Evolutionary conservation across 2,113 vertebrate genomes (phyloP).

Genomic region (Limnothrissa miodon): DNA sequence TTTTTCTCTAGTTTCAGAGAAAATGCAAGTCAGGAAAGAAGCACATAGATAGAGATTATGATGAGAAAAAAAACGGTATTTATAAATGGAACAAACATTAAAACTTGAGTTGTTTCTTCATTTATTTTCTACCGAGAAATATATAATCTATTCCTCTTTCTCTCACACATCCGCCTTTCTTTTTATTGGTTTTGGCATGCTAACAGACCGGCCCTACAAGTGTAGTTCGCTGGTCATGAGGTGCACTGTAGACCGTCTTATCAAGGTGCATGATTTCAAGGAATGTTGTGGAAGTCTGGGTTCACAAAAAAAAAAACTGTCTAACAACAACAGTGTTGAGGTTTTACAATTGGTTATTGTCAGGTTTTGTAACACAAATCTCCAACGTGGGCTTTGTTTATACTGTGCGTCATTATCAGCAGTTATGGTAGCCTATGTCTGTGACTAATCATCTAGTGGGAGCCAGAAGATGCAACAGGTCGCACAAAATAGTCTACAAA

Average conservation of each 20-base stretch:
- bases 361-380: too few species aligned
- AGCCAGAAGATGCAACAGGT: too few species aligned
- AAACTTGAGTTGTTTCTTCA: slow-evolving; percentile 28
- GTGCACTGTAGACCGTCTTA: neutral
- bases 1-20: slow-evolving; percentile 14
- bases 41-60: slow-evolving; percentile 45
- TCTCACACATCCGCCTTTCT: neutral
- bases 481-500: too few species aligned
- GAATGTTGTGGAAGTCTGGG: too few species aligned
- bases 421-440: too few species aligned
- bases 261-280: too few species aligned
- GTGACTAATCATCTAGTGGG: too few species aligned
- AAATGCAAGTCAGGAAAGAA: slow-evolving; percentile 20
- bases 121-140: neutral
- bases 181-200: neutral
- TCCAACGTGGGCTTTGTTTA: too few species aligned
- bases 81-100: slow-evolving; percentile 53
- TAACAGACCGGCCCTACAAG: neutral
- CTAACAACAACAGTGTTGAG: too few species aligned
- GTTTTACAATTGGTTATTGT: too few species aligned
- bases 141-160: neutral
- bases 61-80: slow-evolving; percentile 52
- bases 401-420: too few species aligned
- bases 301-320: too few species aligned
- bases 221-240: neutral